These are phyloP conservation scores for Melanotaenia pygmaea DNA, from an alignment of 2,797 vertebrate genomes.

Conservation along the genomic window DNA sequence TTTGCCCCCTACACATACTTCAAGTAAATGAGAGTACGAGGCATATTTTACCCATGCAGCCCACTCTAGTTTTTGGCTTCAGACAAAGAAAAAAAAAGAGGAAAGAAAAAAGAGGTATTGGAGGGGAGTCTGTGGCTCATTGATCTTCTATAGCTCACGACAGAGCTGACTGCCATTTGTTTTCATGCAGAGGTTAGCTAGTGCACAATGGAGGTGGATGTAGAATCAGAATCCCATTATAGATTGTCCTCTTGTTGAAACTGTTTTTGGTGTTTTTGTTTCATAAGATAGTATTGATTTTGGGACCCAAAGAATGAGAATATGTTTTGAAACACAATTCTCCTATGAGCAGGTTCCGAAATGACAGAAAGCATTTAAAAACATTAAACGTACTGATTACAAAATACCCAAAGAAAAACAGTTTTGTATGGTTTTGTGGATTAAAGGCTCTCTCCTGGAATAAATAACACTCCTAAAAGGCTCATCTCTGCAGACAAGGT, in stretches of 20 bases:
- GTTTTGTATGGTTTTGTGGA: background rate
- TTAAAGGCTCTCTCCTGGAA: background rate
- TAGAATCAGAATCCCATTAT: constrained; percentile 61
- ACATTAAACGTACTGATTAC: background rate
- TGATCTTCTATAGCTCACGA: constrained; percentile 59
- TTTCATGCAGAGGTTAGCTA: constrained; percentile 65
- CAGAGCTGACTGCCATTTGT: constrained; percentile 54
- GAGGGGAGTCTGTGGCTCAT: constrained; percentile 42
- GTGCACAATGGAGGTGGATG: constrained; percentile 46
- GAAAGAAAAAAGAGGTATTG: constrained; percentile 1
- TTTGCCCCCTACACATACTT: constrained; percentile 19
- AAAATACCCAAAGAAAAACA: background rate
- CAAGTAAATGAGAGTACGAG: background rate
- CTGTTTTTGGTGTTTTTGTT: constrained; percentile 32
- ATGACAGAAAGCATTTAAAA: constrained; percentile 2
- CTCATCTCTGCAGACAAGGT: background rate
- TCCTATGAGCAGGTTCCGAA: background rate
- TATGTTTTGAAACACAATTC: constrained; percentile 7
- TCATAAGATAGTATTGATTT: constrained; percentile 47
- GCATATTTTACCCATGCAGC: constrained; percentile 33
- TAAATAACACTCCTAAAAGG: background rate
- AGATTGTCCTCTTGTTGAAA: constrained; percentile 48
- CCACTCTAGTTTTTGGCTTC: constrained; percentile 26
- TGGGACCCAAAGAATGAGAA: constrained; percentile 8
- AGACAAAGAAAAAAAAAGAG: constrained; percentile 4